These are phyloP conservation scores for Pangasius mekongensis DNA, from an alignment of 2,797 vertebrate species.

Conservation along the genomic window DNA sequence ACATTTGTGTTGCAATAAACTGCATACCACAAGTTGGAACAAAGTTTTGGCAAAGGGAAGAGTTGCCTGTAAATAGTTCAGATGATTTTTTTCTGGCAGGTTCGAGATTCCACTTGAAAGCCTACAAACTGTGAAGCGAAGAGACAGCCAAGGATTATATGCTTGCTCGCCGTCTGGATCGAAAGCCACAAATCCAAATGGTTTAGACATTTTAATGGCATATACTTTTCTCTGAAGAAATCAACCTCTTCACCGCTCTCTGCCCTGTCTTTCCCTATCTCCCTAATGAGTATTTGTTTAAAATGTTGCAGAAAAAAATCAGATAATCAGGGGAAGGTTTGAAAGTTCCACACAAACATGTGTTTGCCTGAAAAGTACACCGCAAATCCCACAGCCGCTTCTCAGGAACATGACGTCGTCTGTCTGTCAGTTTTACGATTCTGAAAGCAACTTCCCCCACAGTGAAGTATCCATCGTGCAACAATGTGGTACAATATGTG, in stretches of 20 bases:
- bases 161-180: constrained; percentile 60
- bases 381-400: not conserved
- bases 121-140: constrained; percentile 43
- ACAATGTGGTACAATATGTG: not conserved
- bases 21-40: constrained; percentile 16
- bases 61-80: constrained; percentile 41
- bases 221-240: constrained; percentile 54
- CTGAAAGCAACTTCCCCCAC: not conserved
- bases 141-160: constrained; percentile 64
- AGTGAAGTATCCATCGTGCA: not conserved
- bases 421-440: constrained; percentile 14
- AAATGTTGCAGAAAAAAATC: constrained; percentile 18
- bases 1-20: constrained; percentile 20
- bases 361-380: constrained; percentile 11
- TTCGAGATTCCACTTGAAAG: constrained; percentile 59
- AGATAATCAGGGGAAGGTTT: not conserved
- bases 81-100: constrained; percentile 32
- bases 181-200: constrained; percentile 59
- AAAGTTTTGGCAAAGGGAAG: not conserved
- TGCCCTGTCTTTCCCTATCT: not conserved
- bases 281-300: constrained; percentile 10
- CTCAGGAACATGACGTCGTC: not conserved
- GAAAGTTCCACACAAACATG: not conserved
- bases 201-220: constrained; percentile 60
- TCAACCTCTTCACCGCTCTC: constrained; percentile 17